A percentile compares a stretch with the other conserved stretches of the same genome.
These are phyloP conservation scores for Pholis gunnellus DNA, from an alignment of 2,113 vertebrate genomes.

Conservation along the genomic window DNA sequence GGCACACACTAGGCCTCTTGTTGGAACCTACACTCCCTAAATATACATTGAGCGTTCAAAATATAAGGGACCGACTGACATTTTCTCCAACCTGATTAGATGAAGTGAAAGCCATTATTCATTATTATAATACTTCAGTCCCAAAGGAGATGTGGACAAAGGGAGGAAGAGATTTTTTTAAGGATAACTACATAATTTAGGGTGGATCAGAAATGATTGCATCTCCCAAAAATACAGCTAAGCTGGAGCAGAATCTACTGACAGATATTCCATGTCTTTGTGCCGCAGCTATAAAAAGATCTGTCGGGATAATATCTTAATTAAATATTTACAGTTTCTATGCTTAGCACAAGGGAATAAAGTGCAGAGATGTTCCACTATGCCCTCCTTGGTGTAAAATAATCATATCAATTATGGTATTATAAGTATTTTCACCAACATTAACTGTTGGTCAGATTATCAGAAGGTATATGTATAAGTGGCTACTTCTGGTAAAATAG, in stretches of 20 bases:
- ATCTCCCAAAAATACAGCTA: background rate
- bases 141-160: background rate
- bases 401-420: too few species aligned
- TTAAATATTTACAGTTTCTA: background rate
- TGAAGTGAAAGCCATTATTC: background rate
- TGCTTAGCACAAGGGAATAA: background rate
- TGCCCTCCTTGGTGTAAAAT: background rate
- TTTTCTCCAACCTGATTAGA: background rate
- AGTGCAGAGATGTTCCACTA: background rate
- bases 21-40: background rate
- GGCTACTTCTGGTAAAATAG: background rate
- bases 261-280: background rate
- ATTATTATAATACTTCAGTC: background rate
- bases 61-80: background rate
- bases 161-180: background rate
- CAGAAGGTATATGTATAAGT: background rate
- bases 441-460: background rate
- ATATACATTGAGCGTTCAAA: background rate
- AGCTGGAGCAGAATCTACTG: background rate
- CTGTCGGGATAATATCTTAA: conserved; percentile 2
- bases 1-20: conserved; percentile 33
- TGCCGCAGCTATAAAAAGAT: conserved; percentile 1
- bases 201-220: background rate
- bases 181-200: background rate
- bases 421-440: too few species aligned